These are phyloP conservation scores for Malthinus flaveolus DNA, from an alignment of 2,888 invertebrate genomes.

Conservation along the genomic window DNA sequence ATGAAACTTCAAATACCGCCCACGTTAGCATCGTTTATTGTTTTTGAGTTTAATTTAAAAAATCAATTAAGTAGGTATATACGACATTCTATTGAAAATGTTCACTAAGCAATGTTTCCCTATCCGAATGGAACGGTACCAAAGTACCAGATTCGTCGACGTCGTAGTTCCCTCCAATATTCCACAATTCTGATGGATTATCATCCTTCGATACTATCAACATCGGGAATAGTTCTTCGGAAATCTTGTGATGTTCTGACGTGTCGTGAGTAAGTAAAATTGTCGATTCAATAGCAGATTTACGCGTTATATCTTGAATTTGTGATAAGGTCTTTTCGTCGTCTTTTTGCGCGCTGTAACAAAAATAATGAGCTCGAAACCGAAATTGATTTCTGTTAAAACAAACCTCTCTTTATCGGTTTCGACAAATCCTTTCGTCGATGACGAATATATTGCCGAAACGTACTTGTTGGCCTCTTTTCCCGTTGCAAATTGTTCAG, in stretches of 20 bases:
- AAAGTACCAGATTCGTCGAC: constrained; percentile 52
- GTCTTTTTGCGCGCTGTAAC: constrained; percentile 12
- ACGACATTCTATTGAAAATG: constrained; percentile 25
- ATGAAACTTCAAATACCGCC: no score
- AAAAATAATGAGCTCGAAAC: neutral
- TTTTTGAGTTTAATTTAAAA: no score
- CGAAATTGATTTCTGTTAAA: neutral
- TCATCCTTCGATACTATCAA: constrained; percentile 48
- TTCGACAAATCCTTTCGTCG: constrained; percentile 17
- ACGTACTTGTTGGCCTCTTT: constrained; percentile 59
- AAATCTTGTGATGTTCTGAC: constrained; percentile 36
- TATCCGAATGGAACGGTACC: constrained; percentile 41
- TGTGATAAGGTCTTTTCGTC: constrained; percentile 11
- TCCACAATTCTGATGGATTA: constrained; percentile 48
- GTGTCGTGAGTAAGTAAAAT: constrained; percentile 35
- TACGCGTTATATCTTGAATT: constrained; percentile 17
- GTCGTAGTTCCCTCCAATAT: constrained; percentile 51
- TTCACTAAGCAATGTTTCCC: constrained; percentile 34
- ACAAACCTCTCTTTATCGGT: constrained; percentile 20
- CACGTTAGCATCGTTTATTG: no score
- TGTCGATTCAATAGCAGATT: constrained; percentile 38
- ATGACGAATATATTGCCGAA: constrained; percentile 54
- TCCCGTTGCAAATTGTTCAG: constrained; percentile 57
- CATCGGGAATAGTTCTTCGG: constrained; percentile 49
- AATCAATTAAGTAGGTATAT: no score